Evolutionary conservation across 2,888 invertebrate genomes (phyloP).

Genomic region (Oscheius sp.): DNA sequence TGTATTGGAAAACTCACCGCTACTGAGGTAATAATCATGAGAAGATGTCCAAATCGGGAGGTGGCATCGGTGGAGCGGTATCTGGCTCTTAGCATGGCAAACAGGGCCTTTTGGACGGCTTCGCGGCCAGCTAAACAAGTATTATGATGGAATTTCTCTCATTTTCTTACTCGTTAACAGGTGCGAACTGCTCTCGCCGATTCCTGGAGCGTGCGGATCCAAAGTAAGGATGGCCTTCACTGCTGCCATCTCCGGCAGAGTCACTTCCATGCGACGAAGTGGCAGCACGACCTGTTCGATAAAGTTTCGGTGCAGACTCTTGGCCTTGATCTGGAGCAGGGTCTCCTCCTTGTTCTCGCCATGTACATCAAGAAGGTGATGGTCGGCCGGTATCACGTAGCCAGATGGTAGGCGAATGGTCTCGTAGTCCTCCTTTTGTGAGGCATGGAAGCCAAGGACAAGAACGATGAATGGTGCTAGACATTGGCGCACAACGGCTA

Average conservation of each 20-base stretch:
- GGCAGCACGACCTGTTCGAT: slow-evolving; percentile 31
- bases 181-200: slow-evolving; percentile 25
- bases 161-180: slow-evolving; percentile 27
- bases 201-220: slow-evolving; percentile 36
- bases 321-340: slow-evolving; percentile 7
- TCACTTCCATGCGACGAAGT: slow-evolving; percentile 19
- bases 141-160: background rate
- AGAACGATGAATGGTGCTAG: slow-evolving; percentile 31
- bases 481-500: slow-evolving; percentile 34
- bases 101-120: slow-evolving; percentile 35
- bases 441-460: slow-evolving; percentile 24
- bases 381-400: slow-evolving; percentile 14
- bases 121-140: slow-evolving; percentile 32
- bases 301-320: slow-evolving; percentile 20
- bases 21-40: slow-evolving; percentile 38
- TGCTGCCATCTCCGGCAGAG: slow-evolving; percentile 32
- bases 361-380: background rate
- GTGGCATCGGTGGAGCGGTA: slow-evolving; percentile 24
- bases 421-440: slow-evolving; percentile 6
- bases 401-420: slow-evolving; percentile 28
- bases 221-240: slow-evolving; percentile 33
- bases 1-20: slow-evolving; percentile 22
- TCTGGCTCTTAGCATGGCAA: slow-evolving; percentile 11
- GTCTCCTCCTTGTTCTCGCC: slow-evolving; percentile 12
- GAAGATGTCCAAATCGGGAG: slow-evolving; percentile 33